Percentiles rank a stretch among this genome's conserved stretches.
These are phyloP conservation scores for Hydrolagus colliei DNA, from an alignment of 2,797 vertebrate genomes.

Conservation along the genomic window DNA sequence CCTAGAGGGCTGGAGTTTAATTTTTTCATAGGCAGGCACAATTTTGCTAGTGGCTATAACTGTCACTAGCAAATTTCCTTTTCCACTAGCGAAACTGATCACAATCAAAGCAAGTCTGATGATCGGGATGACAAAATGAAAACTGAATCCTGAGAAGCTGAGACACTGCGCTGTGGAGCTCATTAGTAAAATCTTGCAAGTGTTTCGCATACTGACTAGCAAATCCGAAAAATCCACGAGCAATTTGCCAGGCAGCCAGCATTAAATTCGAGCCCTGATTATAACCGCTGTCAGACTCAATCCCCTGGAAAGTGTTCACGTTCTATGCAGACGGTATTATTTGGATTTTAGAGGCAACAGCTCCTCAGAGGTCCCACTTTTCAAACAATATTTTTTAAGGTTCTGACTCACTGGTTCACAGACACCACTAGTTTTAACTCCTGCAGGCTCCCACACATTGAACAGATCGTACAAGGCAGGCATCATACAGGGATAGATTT, in stretches of 20 bases:
- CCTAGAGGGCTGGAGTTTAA: slow-evolving; percentile 8
- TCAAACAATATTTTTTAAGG: slow-evolving; percentile 20
- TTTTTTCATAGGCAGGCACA: slow-evolving; percentile 18
- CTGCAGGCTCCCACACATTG: neutral
- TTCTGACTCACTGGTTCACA: neutral
- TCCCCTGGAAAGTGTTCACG: slow-evolving; percentile 27
- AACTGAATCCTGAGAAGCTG: slow-evolving; percentile 30
- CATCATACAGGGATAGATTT: slow-evolving; percentile 12
- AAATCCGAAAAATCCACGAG: slow-evolving; percentile 28
- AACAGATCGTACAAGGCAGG: slow-evolving; percentile 12
- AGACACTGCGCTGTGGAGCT: slow-evolving; percentile 22
- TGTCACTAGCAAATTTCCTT: slow-evolving; percentile 28
- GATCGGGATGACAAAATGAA: slow-evolving; percentile 29
- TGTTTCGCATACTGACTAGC: slow-evolving; percentile 31
- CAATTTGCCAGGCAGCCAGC: slow-evolving; percentile 29
- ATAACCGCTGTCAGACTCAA: slow-evolving; percentile 30
- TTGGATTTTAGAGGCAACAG: slow-evolving; percentile 6
- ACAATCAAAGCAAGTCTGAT: slow-evolving; percentile 27
- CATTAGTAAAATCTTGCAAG: slow-evolving; percentile 32
- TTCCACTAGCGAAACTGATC: slow-evolving; percentile 28
- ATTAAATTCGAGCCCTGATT: slow-evolving; percentile 32
- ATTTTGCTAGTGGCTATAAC: slow-evolving; percentile 31
- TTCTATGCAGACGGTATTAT: slow-evolving; percentile 24
- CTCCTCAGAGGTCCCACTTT: slow-evolving; percentile 9
- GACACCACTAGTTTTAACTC: slow-evolving; percentile 23